Evolutionary conservation across 2,113 vertebrate species (phyloP), one percentile per base, ranked within the genome.

Genomic region (Hydrolagus affinis): DNA sequence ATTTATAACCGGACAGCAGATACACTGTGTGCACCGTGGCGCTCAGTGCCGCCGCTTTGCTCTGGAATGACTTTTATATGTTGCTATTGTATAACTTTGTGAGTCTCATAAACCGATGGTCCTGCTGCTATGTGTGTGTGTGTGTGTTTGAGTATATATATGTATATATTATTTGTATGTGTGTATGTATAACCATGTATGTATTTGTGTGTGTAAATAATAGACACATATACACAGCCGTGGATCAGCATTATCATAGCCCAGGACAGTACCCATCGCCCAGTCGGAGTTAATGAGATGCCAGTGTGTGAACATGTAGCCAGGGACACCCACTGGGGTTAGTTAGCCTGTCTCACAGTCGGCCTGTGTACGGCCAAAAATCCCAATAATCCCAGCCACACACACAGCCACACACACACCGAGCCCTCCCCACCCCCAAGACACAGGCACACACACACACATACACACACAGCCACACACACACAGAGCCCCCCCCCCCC

Each of bases 201-300:
- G 70, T 28, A 23, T 14, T 19, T 56, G 30, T 2, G 8, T 75
- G 21, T 75, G 15, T 56, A 44, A 44, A 44, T 19, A 75, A 30
- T 56, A 44, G 28, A 75, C 56, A 8, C 8, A 56, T 32, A 17
- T 64, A 68, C 19, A 60, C 78, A 21, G 23, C 60, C 17, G 60
- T 62, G n/a, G n/a, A 56, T 12, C 78, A 83, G 66, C 30, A 83
- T 83, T 62, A 66, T 64, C 60, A 21, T 62, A 62, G 12, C 1
- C 76, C 57, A 57, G 59, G 59, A 80, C 28, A 80, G 64, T 80
- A 62, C 59, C 14, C 12, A 80, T 28, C 23, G 25, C 25, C 77
- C 15, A 64, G 14, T 19, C 78, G 64, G 78, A 66, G 19, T 83
- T 83, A 83, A 83, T 83, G 28, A 66, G 62, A 64, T 30, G 62